A percentile compares a stretch with the other conserved stretches of the same genome.
Evolutionary conservation across 2,113 vertebrate species (phyloP).

Genomic region (Erpornis zantholeuca): DNA sequence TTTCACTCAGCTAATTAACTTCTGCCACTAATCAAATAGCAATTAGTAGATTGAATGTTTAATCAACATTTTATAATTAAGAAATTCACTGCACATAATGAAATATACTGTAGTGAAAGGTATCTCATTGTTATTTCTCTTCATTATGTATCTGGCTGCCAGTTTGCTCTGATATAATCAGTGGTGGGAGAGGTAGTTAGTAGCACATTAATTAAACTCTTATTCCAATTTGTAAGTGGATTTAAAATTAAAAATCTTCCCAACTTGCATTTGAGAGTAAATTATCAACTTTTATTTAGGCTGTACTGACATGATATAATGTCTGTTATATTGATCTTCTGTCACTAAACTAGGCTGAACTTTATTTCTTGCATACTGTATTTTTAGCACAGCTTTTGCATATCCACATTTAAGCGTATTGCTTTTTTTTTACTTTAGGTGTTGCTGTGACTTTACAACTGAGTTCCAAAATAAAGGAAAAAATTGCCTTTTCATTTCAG

Average conservation of each 20-base stretch:
- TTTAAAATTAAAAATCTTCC: not conserved
- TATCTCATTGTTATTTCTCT: not conserved
- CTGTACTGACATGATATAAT: not conserved
- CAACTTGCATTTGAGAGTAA: not conserved
- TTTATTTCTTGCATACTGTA: not conserved
- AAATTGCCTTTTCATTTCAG: not conserved
- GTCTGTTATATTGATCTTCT: not conserved
- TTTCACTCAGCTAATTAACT: slow-evolving; percentile 44
- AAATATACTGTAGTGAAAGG: not conserved
- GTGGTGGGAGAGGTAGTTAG: not conserved
- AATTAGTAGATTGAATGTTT: slow-evolving; percentile 28
- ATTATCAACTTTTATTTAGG: not conserved
- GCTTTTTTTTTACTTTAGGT: not conserved
- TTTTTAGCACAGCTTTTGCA: not conserved
- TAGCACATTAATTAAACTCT: not conserved
- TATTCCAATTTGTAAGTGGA: not conserved
- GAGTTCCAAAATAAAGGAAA: not conserved
- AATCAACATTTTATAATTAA: slow-evolving; percentile 44
- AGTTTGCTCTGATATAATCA: not conserved
- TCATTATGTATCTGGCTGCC: not conserved
- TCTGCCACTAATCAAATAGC: not conserved
- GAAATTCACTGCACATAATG: not conserved
- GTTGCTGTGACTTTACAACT: not conserved
- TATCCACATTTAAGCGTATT: not conserved
- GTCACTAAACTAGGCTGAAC: not conserved